Evolutionary conservation across 2,113 vertebrate species (phyloP).

Genomic region (Lepus timidus): DNA sequence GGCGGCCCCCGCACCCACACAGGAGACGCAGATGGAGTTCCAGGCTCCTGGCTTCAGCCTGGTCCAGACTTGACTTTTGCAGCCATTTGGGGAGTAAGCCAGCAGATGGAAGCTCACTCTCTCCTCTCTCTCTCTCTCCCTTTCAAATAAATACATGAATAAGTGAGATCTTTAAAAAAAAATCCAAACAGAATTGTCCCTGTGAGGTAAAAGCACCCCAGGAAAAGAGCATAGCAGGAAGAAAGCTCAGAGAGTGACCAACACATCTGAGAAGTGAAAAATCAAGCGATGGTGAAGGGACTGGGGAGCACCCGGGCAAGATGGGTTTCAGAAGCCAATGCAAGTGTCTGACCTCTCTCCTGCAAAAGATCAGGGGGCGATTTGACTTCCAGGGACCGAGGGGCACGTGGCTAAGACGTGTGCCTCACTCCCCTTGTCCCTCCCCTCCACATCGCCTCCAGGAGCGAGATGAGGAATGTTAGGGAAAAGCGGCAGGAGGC

Average conservation of each 20-base stretch:
- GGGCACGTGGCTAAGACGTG: too few relatives aligned
- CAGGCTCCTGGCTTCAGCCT: too few relatives aligned
- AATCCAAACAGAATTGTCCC: background rate
- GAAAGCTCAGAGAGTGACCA: background rate
- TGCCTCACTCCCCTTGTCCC: background rate
- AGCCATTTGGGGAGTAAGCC: too few relatives aligned
- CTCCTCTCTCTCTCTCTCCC: too few relatives aligned
- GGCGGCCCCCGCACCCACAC: too few relatives aligned
- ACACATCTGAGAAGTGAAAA: background rate
- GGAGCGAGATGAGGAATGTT: rapidly evolving
- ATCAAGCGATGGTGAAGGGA: background rate
- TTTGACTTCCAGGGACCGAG: background rate
- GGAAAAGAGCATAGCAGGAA: background rate
- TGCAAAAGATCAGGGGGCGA: background rate
- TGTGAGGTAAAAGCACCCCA: background rate
- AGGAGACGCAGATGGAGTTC: too few relatives aligned
- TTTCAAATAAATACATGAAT: too few relatives aligned
- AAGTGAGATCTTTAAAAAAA: too few relatives aligned
- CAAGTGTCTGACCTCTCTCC: background rate
- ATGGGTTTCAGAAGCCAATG: background rate
- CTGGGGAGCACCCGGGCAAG: background rate
- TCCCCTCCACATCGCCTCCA: background rate
- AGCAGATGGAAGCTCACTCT: too few relatives aligned
- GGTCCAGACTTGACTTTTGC: too few relatives aligned
- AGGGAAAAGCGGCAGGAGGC: background rate